Conservation (phyloP, 1,140 invertebrate genomes). For the Branchinecta lynchi region DNA sequence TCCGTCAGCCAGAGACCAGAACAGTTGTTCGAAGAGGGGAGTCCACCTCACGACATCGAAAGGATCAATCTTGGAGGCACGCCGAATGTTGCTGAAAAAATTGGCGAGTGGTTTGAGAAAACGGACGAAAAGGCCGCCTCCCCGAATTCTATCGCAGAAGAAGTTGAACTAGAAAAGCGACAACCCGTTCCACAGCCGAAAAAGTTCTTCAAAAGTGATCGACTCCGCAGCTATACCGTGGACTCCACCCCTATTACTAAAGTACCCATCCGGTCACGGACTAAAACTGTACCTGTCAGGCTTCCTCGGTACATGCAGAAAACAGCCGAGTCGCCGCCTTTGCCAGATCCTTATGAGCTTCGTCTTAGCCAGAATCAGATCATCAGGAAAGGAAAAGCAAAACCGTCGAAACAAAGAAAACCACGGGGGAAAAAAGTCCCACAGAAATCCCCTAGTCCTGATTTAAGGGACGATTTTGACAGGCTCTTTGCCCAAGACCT, state of each 20-base stretch:
- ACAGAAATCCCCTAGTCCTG: conserved; percentile 1
- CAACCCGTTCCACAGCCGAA: not conserved
- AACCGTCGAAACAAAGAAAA: not conserved
- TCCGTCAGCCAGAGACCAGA: not conserved
- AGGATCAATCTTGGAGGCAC: not conserved
- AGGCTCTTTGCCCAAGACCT: not conserved
- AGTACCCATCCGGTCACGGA: no score
- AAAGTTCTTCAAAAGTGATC: conserved; percentile 1
- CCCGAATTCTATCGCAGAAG: not conserved
- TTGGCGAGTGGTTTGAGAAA: not conserved
- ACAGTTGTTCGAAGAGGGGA: not conserved
- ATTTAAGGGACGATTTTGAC: not conserved
- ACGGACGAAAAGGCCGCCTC: not conserved
- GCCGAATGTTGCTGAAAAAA: not conserved
- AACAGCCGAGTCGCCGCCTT: no score
- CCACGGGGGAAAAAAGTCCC: not conserved
- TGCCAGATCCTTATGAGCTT: not conserved
- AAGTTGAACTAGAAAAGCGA: not conserved
- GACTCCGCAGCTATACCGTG: not conserved
- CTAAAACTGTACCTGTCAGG: no score
- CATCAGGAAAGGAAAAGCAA: not conserved
- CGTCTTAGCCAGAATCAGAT: not conserved
- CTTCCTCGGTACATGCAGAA: no score
- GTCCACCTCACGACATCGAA: not conserved
- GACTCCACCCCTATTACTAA: not conserved